These are phyloP conservation scores for Hirundichthys speculiger DNA, from an alignment of 2,113 vertebrate genomes.

Conservation along the genomic window DNA sequence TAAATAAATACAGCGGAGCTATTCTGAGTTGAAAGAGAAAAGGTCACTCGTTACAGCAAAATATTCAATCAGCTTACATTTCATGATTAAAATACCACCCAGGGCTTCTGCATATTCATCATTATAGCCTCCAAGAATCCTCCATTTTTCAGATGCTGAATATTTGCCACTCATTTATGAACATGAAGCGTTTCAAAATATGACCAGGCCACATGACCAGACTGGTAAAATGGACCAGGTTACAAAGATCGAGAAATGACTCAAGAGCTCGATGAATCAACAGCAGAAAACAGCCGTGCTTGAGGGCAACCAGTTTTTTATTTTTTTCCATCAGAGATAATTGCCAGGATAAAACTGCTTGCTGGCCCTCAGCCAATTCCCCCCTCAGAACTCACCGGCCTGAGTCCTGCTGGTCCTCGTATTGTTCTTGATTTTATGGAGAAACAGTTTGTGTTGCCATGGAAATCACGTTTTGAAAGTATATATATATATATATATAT, in stretches of 20 bases:
- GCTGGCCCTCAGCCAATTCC: constrained; percentile 42
- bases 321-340: constrained; percentile 51
- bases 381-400: constrained; percentile 10
- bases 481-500: too few relatives aligned
- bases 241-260: constrained; percentile 10
- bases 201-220: constrained; percentile 13
- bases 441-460: constrained; percentile 1
- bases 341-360: constrained; percentile 12
- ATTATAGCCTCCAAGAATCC: not conserved
- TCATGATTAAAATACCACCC: constrained; percentile 10
- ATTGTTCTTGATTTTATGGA: constrained; percentile 28
- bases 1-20: constrained; percentile 38
- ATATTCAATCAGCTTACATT: constrained; percentile 30
- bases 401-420: constrained; percentile 7
- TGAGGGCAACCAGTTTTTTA: constrained; percentile 29
- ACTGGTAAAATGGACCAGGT: not conserved
- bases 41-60: constrained; percentile 31
- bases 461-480: constrained; percentile 17
- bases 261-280: constrained; percentile 40
- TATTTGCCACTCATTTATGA: not conserved
- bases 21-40: constrained; percentile 30
- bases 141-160: not conserved
- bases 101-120: constrained; percentile 8
- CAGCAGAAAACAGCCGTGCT: constrained; percentile 31
- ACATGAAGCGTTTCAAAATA: constrained; percentile 6